Evolutionary conservation across 2,888 invertebrate genomes (phyloP).

Genomic region (Spisula solida): DNA sequence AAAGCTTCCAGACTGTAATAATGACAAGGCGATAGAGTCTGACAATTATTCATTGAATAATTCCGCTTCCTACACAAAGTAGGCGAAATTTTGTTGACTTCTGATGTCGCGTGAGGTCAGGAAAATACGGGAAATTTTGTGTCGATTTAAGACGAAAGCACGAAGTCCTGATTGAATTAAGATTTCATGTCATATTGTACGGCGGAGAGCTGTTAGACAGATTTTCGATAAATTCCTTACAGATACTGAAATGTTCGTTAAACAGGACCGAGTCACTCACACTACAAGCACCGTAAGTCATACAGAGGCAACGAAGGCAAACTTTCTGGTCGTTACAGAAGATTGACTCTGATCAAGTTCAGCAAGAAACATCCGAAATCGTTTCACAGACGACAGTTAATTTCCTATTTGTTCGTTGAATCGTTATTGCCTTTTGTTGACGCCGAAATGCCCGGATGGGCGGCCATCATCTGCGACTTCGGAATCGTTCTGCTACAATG

Average conservation of each 20-base stretch:
- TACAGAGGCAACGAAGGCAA: conserved; percentile 58
- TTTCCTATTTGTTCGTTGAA: conserved; percentile 66
- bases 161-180: conserved; percentile 61
- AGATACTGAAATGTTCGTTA: conserved; percentile 25
- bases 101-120: conserved; percentile 41
- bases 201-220: conserved; percentile 41
- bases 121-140: conserved; percentile 45
- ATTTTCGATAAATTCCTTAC: conserved; percentile 44
- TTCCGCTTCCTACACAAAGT: conserved; percentile 51
- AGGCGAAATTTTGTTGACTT: conserved; percentile 59
- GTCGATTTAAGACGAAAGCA: conserved; percentile 48
- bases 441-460: conserved; percentile 59
- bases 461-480: conserved; percentile 55
- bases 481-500: conserved; percentile 50
- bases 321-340: conserved; percentile 52
- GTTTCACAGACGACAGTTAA: conserved; percentile 67
- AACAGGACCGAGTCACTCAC: not conserved
- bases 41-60: conserved; percentile 68
- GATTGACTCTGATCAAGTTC: conserved; percentile 57
- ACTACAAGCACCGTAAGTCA: conserved; percentile 42
- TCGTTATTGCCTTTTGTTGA: conserved; percentile 71
- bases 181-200: conserved; percentile 61
- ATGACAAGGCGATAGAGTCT: conserved; percentile 29
- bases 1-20: not conserved
- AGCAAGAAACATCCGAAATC: conserved; percentile 64